Conservation (phyloP, 2,888 invertebrate species). For the Andrena bicolor region DNA sequence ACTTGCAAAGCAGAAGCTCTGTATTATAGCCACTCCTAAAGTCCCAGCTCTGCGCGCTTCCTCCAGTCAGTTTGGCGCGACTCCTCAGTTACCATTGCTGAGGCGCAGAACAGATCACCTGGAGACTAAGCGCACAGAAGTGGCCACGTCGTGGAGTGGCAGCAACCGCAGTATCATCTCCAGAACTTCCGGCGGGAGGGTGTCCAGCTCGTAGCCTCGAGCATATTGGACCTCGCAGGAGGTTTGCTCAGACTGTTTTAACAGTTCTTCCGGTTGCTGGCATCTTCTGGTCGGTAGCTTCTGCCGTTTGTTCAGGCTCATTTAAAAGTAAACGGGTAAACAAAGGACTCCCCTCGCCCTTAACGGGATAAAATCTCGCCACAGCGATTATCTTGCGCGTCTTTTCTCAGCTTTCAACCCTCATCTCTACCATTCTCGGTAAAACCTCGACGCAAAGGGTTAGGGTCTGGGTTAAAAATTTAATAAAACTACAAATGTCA, state of each 20-base stretch:
- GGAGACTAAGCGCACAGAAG: conserved; percentile 79
- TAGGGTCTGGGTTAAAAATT: conserved; percentile 63
- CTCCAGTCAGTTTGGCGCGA: too few relatives aligned
- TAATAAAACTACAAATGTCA: conserved; percentile 69
- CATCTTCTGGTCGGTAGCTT: conserved; percentile 41
- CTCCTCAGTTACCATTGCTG: background rate
- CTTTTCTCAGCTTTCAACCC: background rate
- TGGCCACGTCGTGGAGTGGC: conserved; percentile 77
- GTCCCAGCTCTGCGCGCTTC: too few relatives aligned
- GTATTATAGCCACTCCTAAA: too few relatives aligned
- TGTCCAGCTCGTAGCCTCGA: conserved; percentile 71
- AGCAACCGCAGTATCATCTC: conserved; percentile 80
- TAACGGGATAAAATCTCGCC: background rate
- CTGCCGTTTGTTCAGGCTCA: conserved; percentile 65
- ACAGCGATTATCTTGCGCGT: background rate
- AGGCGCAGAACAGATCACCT: conserved; percentile 70
- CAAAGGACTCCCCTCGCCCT: background rate
- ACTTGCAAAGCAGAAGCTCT: too few relatives aligned
- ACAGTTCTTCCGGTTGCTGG: conserved; percentile 16
- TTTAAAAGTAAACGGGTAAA: conserved; percentile 50
- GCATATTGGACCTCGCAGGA: background rate
- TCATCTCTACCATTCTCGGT: background rate
- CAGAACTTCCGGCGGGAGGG: conserved; percentile 81
- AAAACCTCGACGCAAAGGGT: background rate
- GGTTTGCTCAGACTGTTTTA: background rate